Evolutionary conservation across 2,797 vertebrate species (phyloP).

Genomic region (Falco concolor): DNA sequence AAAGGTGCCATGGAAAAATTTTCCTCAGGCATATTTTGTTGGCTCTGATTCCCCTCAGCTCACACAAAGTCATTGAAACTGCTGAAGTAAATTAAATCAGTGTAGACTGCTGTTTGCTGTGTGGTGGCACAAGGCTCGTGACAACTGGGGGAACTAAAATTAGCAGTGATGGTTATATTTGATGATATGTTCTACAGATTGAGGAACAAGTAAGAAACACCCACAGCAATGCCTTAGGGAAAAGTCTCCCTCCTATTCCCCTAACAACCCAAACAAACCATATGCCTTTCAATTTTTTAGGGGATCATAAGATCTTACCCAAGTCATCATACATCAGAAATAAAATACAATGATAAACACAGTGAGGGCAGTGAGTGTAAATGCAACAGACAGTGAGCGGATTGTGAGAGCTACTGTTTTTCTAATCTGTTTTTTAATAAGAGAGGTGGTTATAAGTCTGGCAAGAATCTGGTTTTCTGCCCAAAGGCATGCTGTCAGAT

Average conservation of each 20-base stretch:
- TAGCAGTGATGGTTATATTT: neutral
- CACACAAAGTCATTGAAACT: neutral
- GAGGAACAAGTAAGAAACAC: neutral
- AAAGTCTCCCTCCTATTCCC: neutral
- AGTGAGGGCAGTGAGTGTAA: constrained; percentile 42
- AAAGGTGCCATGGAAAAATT: constrained; percentile 31
- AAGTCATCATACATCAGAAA: constrained; percentile 59
- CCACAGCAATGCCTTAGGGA: neutral
- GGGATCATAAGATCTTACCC: neutral
- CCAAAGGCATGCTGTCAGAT: constrained; percentile 58
- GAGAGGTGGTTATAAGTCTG: constrained; percentile 66
- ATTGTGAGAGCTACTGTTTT: constrained; percentile 71
- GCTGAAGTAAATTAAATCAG: neutral
- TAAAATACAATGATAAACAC: constrained; percentile 57
- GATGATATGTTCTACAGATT: neutral
- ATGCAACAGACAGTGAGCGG: constrained; percentile 15
- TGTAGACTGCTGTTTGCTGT: neutral
- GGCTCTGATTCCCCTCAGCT: neutral
- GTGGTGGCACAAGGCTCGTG: neutral
- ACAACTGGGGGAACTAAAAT: neutral
- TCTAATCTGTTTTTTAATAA: constrained; percentile 72
- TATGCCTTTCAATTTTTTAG: constrained; percentile 26
- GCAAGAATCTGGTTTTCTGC: constrained; percentile 58
- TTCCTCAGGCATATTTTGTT: constrained; percentile 17
- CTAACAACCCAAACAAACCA: neutral